These are phyloP conservation scores for Malacoctenus gilli DNA, from an alignment of 2,797 vertebrate species.

Conservation along the genomic window DNA sequence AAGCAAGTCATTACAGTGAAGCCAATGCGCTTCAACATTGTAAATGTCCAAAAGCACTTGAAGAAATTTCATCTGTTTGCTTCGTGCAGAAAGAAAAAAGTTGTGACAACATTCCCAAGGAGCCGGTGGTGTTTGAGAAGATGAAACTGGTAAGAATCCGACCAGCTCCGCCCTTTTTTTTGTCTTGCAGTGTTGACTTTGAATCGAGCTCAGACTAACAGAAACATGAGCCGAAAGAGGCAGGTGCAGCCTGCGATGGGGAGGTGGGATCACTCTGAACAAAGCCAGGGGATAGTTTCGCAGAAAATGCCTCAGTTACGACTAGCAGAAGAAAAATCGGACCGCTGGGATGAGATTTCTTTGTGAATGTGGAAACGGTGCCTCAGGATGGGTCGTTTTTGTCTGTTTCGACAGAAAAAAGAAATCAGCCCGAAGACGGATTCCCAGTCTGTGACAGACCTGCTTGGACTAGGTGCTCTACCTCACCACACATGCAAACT, in stretches of 20 bases:
- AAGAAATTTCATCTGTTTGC: slow-evolving; percentile 16
- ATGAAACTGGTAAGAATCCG: slow-evolving; percentile 93
- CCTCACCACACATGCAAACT: too few relatives aligned
- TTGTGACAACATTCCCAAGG: slow-evolving; percentile 85
- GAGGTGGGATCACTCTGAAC: too few relatives aligned
- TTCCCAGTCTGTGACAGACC: slow-evolving; percentile 88
- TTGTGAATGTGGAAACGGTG: not conserved
- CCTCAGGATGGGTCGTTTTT: slow-evolving; percentile 2
- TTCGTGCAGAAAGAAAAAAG: slow-evolving; percentile 91
- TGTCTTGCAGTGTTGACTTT: too few relatives aligned
- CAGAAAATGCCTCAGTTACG: too few relatives aligned
- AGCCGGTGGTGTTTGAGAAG: slow-evolving; percentile 95
- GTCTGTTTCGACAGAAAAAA: slow-evolving; percentile 85
- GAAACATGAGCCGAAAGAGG: too few relatives aligned
- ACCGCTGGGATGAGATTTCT: slow-evolving; percentile 15
- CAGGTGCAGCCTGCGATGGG: too few relatives aligned
- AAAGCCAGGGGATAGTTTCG: too few relatives aligned
- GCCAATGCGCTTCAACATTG: too few relatives aligned
- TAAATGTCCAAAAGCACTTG: too few relatives aligned
- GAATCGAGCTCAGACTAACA: too few relatives aligned
- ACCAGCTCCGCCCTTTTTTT: too few relatives aligned
- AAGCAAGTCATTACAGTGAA: too few relatives aligned
- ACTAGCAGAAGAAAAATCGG: slow-evolving; percentile 2
- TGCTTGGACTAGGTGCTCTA: slow-evolving; percentile 90
- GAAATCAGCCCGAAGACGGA: slow-evolving; percentile 88